Base-by-base conservation (phyloP, 2,113 vertebrate genomes). In the Burhinus oedicnemus region DNA sequence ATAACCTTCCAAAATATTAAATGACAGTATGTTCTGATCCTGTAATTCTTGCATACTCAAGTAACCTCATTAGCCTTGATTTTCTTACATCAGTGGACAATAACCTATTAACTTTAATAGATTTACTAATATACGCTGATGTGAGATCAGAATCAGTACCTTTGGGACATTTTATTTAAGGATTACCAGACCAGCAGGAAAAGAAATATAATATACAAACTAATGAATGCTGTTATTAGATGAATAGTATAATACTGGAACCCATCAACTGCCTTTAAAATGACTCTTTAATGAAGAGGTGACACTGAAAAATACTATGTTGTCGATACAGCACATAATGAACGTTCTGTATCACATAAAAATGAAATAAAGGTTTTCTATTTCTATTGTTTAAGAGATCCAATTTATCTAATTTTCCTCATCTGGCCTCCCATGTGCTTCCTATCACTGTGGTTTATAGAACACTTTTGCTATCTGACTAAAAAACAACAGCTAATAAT, bases 261-360 rank as follows among this genome's bases (percentile, higher is more conserved):
- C 79, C 58, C 87, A 96, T 97, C 94, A 95, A 68, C 54, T 91
- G 89, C 71, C 75, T 96, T 95, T 96, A 97, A 96, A 96, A 91
- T 95, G 93, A 75, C 95, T 97, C 89, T 97, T 97, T 97, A 97
- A 97, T 95, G 94, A 97, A 95, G 77, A 97, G 81, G 81, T 96
- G 94, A 94, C 93, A 93, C 94, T 81, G 91, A 96, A 95, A 97
- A 96, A 97, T 97, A 96, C 83, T 93, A 75, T 83, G 57, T 93
- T 97, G 89, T 90, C 87, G 9, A 95, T 97, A 95, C 9, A 83
- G 95, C 94, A 96, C 87, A 93, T 95, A 95, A 96, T 91, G 93
- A 96, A 97, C 91, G 78, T 95, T 77, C 89, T 85, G 95, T 96
- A 96, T 91, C 84, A 83, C 81, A 95, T 97, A 96, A 97, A 97